Conservation (phyloP, 64 coral and sea anemone genomes). For the Montipora efflorescens region DNA sequence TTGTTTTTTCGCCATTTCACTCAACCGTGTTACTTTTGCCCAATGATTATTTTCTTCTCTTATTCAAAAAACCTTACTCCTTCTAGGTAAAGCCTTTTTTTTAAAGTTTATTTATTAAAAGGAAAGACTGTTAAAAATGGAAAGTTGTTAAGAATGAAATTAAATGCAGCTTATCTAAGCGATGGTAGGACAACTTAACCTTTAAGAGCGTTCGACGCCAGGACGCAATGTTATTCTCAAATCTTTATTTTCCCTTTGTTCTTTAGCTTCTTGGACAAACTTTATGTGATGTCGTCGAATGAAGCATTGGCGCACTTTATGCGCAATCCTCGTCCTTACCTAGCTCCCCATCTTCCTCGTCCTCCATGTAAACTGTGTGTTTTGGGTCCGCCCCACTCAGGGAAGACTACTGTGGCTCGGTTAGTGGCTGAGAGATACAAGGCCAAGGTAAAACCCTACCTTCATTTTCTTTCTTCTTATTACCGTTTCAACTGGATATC, state of each 20-base stretch:
- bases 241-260: neutral
- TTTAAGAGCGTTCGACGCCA: too few relatives aligned
- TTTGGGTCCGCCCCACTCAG: slow-evolving; percentile 90
- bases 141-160: too few relatives aligned
- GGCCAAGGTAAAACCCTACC: slow-evolving; percentile 70
- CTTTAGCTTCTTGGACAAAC: slow-evolving; percentile 93
- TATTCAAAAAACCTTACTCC: too few relatives aligned
- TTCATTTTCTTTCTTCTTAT: neutral
- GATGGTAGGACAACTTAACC: too few relatives aligned
- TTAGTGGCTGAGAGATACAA: slow-evolving; percentile 88
- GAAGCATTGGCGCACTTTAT: slow-evolving; percentile 87
- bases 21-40: too few relatives aligned
- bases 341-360: slow-evolving; percentile 66
- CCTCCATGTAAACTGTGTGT: slow-evolving; percentile 97
- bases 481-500: too few relatives aligned
- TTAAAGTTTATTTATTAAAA: too few relatives aligned
- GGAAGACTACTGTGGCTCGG: slow-evolving; percentile 84
- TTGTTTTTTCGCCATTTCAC: too few relatives aligned
- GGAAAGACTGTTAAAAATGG: too few relatives aligned
- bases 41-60: too few relatives aligned
- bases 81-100: too few relatives aligned
- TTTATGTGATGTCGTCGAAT: slow-evolving; percentile 87
- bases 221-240: neutral
- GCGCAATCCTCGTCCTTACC: slow-evolving; percentile 85
- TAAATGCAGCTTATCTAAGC: too few relatives aligned